Conservation (phyloP, 2,888 invertebrate genomes). For the Cistogaster globosa region DNA sequence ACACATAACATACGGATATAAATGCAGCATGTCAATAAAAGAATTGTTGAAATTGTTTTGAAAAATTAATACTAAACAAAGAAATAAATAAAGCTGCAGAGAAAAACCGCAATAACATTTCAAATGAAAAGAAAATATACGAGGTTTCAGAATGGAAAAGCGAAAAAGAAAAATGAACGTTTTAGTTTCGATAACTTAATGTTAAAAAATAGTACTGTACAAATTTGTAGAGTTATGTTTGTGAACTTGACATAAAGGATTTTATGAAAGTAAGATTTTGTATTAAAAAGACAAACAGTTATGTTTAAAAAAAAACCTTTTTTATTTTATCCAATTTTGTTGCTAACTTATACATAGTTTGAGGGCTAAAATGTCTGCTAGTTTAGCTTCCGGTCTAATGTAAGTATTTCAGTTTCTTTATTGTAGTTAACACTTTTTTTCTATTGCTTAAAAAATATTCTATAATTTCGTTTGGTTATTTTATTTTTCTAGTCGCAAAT, state of each 20-base stretch:
- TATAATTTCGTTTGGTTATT: slow-evolving; percentile 30
- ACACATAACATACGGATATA: neutral
- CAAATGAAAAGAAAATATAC: slow-evolving; percentile 9
- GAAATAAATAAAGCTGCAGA: slow-evolving; percentile 47
- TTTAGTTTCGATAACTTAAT: slow-evolving; percentile 7
- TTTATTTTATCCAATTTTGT: neutral
- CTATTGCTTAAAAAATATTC: neutral
- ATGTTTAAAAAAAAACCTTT: neutral
- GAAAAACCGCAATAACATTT: slow-evolving; percentile 13
- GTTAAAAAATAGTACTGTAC: slow-evolving; percentile 1
- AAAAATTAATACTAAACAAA: slow-evolving; percentile 45
- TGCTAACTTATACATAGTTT: neutral
- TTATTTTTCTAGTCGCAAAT: slow-evolving; percentile 19
- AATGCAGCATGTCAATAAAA: slow-evolving; percentile 26
- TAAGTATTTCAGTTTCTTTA: slow-evolving; percentile 53
- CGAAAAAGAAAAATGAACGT: neutral
- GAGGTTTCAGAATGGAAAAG: neutral
- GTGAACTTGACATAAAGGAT: slow-evolving; percentile 9
- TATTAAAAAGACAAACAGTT: neutral
- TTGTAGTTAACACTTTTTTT: slow-evolving; percentile 62
- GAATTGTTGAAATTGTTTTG: slow-evolving; percentile 30
- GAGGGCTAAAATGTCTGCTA: slow-evolving; percentile 47
- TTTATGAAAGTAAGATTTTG: slow-evolving; percentile 44
- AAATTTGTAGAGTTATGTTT: neutral
- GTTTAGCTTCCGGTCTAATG: slow-evolving; percentile 62